Evolutionary conservation across 2,113 vertebrate species (phyloP).

Genomic region (Dissostichus mawsoni): DNA sequence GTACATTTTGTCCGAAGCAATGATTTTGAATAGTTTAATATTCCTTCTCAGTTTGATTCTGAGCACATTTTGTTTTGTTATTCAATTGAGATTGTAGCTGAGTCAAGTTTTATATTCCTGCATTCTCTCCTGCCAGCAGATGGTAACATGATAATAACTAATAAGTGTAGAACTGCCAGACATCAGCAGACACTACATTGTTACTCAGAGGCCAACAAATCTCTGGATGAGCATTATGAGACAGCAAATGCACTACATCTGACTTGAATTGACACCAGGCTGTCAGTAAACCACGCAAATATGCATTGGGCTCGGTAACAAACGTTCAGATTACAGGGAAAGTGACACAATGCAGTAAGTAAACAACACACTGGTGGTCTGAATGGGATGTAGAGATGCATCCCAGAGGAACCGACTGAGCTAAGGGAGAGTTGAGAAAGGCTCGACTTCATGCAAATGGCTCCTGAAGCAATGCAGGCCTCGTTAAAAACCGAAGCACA

Average conservation of each 20-base stretch:
- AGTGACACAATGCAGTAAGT: background rate
- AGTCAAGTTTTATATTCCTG: conserved; percentile 1
- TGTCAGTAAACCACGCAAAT: background rate
- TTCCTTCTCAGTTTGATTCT: background rate
- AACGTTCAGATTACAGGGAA: background rate
- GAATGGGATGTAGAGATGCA: background rate
- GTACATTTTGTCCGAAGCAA: background rate
- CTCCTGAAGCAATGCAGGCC: background rate
- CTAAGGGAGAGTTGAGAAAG: background rate
- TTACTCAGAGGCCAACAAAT: background rate
- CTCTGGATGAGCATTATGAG: background rate
- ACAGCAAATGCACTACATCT: background rate
- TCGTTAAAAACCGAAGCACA: background rate
- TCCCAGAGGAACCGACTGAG: background rate
- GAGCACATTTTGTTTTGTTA: conserved; percentile 21
- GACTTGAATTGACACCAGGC: conserved; percentile 9
- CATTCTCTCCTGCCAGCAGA: conserved; percentile 18
- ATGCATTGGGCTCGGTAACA: background rate
- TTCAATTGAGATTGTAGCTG: background rate
- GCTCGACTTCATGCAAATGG: background rate
- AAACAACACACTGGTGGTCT: background rate
- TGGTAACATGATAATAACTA: conserved; percentile 27
- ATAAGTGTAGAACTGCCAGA: conserved; percentile 24
- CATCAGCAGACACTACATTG: conserved; percentile 7
- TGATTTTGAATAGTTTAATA: background rate